Conservation (phyloP, 2,797 vertebrate genomes). For the Enteromius trimaculatus region DNA sequence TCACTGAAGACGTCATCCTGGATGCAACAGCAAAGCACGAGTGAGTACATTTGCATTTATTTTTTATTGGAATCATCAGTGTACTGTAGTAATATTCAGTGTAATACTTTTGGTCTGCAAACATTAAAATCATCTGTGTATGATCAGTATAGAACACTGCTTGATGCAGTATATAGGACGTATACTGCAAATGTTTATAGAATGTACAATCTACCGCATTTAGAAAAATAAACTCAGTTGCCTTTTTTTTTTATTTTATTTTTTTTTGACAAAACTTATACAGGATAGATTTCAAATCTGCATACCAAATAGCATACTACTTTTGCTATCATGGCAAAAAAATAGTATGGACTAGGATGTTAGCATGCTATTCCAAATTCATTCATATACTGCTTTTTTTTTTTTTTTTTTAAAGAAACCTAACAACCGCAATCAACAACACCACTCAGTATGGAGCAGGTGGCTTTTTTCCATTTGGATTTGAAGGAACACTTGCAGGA, state of each 20-base stretch:
- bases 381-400: neutral
- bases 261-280: neutral
- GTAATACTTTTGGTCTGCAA: neutral
- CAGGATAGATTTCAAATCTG: neutral
- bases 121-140: neutral
- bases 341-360: neutral
- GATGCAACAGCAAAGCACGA: conserved; percentile 58
- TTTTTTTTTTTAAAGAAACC: conserved; percentile 70
- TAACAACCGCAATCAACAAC: conserved; percentile 66
- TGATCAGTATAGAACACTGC: neutral
- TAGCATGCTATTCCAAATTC: neutral
- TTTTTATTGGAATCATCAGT: neutral
- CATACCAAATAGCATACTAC: neutral
- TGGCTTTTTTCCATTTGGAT: conserved; percentile 86
- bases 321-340: neutral
- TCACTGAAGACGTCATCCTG: conserved; percentile 72
- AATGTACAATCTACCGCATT: neutral
- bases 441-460: conserved; percentile 77
- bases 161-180: neutral
- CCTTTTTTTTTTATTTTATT: neutral
- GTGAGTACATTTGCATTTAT: conserved; percentile 64
- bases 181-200: neutral
- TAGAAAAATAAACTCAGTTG: neutral
- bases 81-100: neutral
- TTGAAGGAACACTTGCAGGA: conserved; percentile 83